Evolutionary conservation across 2,113 vertebrate species (phyloP), one percentile per base, ranked within the genome.

Genomic region (Bolborhynchus lineola): DNA sequence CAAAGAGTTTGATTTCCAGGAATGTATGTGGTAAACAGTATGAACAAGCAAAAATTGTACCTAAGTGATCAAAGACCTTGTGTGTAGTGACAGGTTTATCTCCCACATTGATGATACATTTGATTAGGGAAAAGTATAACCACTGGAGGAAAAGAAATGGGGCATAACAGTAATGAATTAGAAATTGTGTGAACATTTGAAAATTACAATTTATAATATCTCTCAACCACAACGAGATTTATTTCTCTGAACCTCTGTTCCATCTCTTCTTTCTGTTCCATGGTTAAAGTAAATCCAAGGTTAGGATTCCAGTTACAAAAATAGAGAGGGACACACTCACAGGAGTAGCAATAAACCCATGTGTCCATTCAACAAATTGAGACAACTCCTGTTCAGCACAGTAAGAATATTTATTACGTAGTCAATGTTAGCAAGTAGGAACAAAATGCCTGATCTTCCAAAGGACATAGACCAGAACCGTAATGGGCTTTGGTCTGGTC

Each of bases 241-340:
- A 31, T 26, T 82, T 72, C 25, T 74, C 14, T 33, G 59, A 46
- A 67, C 21, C 16, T 62, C 24, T 85, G 8, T 25, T 88, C 3
- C 6, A 13, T 37, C 13, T 74, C 16, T 68, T 86, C 33, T 71
- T 79, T 87, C 31, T 79, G 8, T 59, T 57, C 12, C 55, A 57
- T 19, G 5, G 19, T 57, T 57, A 33, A 55, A 57, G 52, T 82
- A 78, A 83, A 84, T 9, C 47, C 44, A 35, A n/a, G 7, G 9
- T 83, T 81, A 59, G 7, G 7, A 24, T 77, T 78, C 37, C 25
- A 41, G 13, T 49, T 31, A 62, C 25, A 77, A 29, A 70, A 83
- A 67, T 3, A 92, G 19, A 47, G 1, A 2, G 6, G 37, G 74
- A 46, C 0, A 0, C 21, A 5, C 9, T 82, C 37, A 33, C 16